Evolutionary conservation across 2,888 invertebrate genomes (phyloP), one percentile per base, ranked within the genome.

Genomic region (Onchidella celtica): DNA sequence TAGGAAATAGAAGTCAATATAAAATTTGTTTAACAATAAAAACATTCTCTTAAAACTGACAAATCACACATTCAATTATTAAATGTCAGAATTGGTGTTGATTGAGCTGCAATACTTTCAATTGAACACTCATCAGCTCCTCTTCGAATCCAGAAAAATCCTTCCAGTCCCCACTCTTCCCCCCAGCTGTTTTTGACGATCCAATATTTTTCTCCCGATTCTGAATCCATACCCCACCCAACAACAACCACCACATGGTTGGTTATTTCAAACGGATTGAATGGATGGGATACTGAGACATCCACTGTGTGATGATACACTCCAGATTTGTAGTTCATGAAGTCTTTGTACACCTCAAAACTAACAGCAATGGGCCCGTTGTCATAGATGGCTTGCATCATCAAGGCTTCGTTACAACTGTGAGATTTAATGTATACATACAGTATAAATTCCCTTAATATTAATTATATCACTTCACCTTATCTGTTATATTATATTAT

Each of bases 181-280:
- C 93, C 93, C 93, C 93, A 94, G 79, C 92, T 93, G 86, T 93
- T 94, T 86, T 93, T 93, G 4, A 93, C 92, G 27, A 90, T 91
- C 93, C 94, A 94, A 85, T 88, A 94, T 65, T 92, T 90, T 59
- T 90, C 88, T 11, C 92, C 92, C 2, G 36, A 17, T 72, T 81
- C 78, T 1, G 17, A 3, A 36, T 94, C 93, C 1, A 85, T 88
- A 0, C 94, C 94, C 85, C 94, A 94, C 2, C 94, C 94, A 21
- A 94, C 94, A 34, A 94, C 83, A 34, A 94, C 87, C 3, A 94
- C 94, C 21, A 94, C 94, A 84, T 94, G 94, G 87, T 94, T 94
- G 21, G 93, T 93, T 65, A 92, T 85, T 89, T 94, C 91, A 85
- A 94, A 94, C 3, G 94, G 94, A 83, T 94, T 93, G 87, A 93